Conservation (phyloP, 2,113 vertebrate genomes). For the Stegastes partitus region DNA sequence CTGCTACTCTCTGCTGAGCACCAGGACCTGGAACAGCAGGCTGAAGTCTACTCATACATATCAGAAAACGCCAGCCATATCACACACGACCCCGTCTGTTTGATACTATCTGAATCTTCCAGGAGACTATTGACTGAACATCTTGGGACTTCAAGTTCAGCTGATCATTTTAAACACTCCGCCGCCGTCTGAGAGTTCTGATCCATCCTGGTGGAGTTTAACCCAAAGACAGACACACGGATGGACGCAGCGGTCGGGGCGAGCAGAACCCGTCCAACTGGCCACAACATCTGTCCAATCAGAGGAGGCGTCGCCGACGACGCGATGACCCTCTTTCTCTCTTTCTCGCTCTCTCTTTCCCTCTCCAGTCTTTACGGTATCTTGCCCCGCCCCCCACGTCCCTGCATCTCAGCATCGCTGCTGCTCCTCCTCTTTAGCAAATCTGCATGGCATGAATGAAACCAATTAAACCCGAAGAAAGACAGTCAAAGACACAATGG, state of each 20-base stretch:
- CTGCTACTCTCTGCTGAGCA: conserved; percentile 35
- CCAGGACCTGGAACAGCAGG: conserved; percentile 19
- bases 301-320: background rate
- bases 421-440: conserved; percentile 75
- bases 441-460: conserved; percentile 85
- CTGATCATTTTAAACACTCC: conserved; percentile 5
- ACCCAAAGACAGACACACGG: conserved; percentile 51
- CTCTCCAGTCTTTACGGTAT: conserved; percentile 43
- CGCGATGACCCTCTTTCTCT: conserved; percentile 44
- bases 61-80: conserved; percentile 70
- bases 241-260: conserved; percentile 2
- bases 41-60: conserved; percentile 66
- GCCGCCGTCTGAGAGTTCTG: background rate
- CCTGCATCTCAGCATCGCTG: conserved; percentile 66
- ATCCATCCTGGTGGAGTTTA: conserved; percentile 25
- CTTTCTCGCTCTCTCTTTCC: conserved; percentile 55
- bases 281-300: background rate
- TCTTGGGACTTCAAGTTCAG: conserved; percentile 15
- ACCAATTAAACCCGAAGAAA: conserved; percentile 55
- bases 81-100: conserved; percentile 22
- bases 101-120: conserved; percentile 23
- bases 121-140: background rate
- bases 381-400: background rate
- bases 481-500: conserved; percentile 47
- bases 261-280: conserved; percentile 11